Percentiles rank a stretch among this genome's conserved stretches.
These are phyloP conservation scores for Drosophila subpulchrella DNA, from an alignment of 1,140 invertebrate genomes.

Conservation along the genomic window DNA sequence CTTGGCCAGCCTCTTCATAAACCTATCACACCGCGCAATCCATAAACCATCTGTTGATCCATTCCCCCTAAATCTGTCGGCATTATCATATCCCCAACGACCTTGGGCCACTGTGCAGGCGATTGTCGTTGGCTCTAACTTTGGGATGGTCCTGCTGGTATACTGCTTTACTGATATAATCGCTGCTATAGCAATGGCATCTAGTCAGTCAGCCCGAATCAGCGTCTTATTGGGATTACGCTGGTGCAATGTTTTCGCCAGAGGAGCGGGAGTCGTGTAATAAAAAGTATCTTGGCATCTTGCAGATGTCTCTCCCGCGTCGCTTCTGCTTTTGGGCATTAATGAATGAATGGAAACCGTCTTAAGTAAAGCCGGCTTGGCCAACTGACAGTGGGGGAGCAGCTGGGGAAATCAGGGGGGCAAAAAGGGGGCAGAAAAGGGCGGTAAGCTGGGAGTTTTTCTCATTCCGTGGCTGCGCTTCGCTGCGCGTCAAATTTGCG, in stretches of 20 bases:
- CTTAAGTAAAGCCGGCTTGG: conserved; percentile 57
- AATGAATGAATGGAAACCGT: conserved; percentile 71
- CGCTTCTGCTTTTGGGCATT: conserved; percentile 54
- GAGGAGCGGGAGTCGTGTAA: conserved; percentile 67
- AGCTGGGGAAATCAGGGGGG: conserved; percentile 21
- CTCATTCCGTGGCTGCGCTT: conserved; percentile 63
- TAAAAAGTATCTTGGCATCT: conserved; percentile 59
- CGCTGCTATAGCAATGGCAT: conserved; percentile 49
- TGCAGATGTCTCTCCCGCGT: conserved; percentile 47
- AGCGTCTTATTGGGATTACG: conserved; percentile 70
- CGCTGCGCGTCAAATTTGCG: conserved; percentile 70
- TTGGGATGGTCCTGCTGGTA: conserved; percentile 19
- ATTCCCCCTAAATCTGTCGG: conserved; percentile 40
- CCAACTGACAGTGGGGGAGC: conserved; percentile 46
- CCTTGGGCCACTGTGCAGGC: conserved; percentile 51
- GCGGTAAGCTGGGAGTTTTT: conserved; percentile 10
- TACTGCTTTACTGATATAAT: conserved; percentile 34
- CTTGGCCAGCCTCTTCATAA: conserved; percentile 8
- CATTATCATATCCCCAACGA: conserved; percentile 27
- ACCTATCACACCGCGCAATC: conserved; percentile 18
- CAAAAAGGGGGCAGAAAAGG: neutral
- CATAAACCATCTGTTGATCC: conserved; percentile 46
- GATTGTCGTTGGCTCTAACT: conserved; percentile 23
- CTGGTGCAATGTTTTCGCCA: conserved; percentile 50
- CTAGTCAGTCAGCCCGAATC: conserved; percentile 42